Evolutionary conservation across 2,888 invertebrate species (phyloP).

Genomic region (Caenorhabditis zanzibari): DNA sequence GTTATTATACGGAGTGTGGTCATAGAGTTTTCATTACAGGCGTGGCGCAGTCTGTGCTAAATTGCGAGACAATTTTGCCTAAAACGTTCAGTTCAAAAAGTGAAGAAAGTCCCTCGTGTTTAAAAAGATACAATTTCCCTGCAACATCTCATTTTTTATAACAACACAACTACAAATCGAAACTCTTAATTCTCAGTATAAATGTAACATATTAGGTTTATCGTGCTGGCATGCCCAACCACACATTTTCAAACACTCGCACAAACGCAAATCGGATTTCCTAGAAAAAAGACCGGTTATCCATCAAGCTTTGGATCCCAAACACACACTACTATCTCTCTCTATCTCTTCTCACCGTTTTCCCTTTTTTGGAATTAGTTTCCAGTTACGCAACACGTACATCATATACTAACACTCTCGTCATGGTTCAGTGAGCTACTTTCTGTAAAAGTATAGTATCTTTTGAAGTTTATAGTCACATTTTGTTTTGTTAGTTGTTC

Average conservation of each 20-base stretch:
- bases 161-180: not conserved
- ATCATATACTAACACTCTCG: slow-evolving; percentile 18
- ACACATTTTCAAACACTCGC: not conserved
- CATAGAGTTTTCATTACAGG: no score
- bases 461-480: not conserved
- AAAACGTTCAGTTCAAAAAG: no score
- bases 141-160: no score
- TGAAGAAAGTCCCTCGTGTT: no score
- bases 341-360: no score
- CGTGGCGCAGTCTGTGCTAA: no score
- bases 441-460: not conserved
- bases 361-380: slow-evolving; percentile 40
- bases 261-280: slow-evolving; percentile 20
- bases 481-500: slow-evolving; percentile 8
- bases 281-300: slow-evolving; percentile 39
- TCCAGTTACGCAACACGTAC: slow-evolving; percentile 45
- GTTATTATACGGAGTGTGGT: no score
- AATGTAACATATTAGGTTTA: slow-evolving; percentile 57
- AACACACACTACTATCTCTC: not conserved
- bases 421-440: slow-evolving; percentile 24
- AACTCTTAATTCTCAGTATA: slow-evolving; percentile 9
- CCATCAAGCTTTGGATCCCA: slow-evolving; percentile 19
- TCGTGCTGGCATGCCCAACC: slow-evolving; percentile 25
- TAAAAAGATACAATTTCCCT: no score
- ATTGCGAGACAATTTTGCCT: no score